Percentiles rank a stretch among this genome's conserved stretches.
Conservation (phyloP, 2,797 vertebrate species). For the Pseudomugil tenellus region DNA sequence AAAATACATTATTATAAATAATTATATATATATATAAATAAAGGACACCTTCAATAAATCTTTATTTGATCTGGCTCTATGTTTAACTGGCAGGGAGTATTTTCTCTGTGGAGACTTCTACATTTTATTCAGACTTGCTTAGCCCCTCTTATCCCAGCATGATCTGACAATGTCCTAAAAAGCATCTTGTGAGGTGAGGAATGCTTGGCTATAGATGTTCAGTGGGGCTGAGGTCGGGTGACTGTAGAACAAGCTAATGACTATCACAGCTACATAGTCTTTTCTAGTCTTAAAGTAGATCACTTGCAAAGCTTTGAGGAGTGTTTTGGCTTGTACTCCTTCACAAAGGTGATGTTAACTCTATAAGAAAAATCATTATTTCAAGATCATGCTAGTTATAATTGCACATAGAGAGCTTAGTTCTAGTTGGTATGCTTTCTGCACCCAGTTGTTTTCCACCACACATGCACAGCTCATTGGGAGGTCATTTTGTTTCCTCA, state of each 20-base stretch:
- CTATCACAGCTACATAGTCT: neutral
- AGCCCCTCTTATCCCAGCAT: neutral
- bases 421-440: neutral
- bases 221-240: neutral
- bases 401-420: neutral
- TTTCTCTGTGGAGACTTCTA: neutral
- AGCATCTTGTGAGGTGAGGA: constrained; percentile 3
- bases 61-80: neutral
- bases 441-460: constrained; percentile 30
- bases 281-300: neutral
- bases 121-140: neutral
- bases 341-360: neutral
- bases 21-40: neutral
- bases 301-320: neutral
- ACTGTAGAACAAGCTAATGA: neutral
- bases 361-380: too few relatives aligned
- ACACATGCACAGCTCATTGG: constrained; percentile 13
- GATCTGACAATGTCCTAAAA: neutral
- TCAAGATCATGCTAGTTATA: neutral
- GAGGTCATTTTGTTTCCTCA: constrained; percentile 45
- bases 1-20: too few relatives aligned
- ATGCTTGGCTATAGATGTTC: neutral
- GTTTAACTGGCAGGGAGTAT: neutral
- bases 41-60: neutral
- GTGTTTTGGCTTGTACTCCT: neutral